Percentiles rank a stretch among this genome's conserved stretches.
phyloP scores from a whole-genome alignment of 2,113 vertebrate genomes.

The Ceyx margarethae region DNA sequence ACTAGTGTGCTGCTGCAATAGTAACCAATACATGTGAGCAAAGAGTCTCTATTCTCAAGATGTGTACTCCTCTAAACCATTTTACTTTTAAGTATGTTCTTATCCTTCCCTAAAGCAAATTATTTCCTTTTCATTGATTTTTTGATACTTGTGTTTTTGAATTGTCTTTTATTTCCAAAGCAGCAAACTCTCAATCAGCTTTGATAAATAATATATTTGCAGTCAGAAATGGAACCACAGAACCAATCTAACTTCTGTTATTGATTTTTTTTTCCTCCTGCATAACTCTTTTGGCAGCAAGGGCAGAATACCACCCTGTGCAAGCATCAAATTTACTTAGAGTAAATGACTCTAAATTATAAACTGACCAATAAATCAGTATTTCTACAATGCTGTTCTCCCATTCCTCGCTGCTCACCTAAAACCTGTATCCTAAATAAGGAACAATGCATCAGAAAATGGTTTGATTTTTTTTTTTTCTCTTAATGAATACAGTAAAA shows the following conservation, averaged over 20 bases:
- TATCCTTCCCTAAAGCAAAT: neutral
- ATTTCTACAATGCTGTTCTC: neutral
- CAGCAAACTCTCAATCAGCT: neutral
- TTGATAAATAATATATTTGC: conserved; percentile 17
- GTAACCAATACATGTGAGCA: neutral
- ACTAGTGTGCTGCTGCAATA: neutral
- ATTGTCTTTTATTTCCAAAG: neutral
- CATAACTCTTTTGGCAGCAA: neutral
- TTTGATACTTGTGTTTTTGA: neutral
- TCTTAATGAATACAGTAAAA: neutral
- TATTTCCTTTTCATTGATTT: neutral
- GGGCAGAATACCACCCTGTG: neutral
- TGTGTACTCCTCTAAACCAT: neutral
- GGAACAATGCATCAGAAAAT: neutral
- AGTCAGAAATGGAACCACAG: neutral
- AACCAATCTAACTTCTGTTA: neutral
- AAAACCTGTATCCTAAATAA: neutral
- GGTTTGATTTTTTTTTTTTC: neutral
- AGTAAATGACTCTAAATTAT: neutral
- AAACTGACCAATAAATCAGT: neutral
- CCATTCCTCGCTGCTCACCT: neutral
- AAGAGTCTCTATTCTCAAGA: neutral
- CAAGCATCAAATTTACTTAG: neutral
- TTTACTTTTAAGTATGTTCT: neutral
- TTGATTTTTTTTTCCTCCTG: neutral